Base-by-base conservation (phyloP, 1,140 invertebrate species). In the Anoplolepis gracilipes region DNA sequence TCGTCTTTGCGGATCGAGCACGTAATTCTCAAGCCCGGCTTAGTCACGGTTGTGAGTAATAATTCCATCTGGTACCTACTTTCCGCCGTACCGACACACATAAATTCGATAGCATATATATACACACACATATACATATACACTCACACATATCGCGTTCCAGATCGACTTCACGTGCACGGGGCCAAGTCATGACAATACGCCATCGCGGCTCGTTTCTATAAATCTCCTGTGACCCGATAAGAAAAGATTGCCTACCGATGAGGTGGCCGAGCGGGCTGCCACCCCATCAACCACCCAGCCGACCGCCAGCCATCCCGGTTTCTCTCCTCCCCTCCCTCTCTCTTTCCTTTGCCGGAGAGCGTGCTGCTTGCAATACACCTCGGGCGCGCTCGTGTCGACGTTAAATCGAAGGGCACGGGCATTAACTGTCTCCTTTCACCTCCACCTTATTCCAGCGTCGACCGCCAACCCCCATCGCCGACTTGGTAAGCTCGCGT, bases 331-430 rank as follows among this genome's bases (percentile, higher is more conserved):
- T 28, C 22, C 28, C 19, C 16, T 8, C 30, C 10, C 30, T 6
- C 25, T 55, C 30, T 1, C 57, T 4, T 7, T 7, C 39, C 42
- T 46, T 16, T 4, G 42, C 42, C 42, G 3, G 36, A 22, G 46
- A 76, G 73, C 84, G 84, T 67, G 84, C 62, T 28, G 59, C 81
- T 8, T 53, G 55, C 82, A 84, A 85, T 85, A 85, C 86, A 72
- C 81, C 70, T 79, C 53, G 42, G 16, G 73, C 46, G 57, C 79
- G 59, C 62, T 75, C 55, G 78, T 57, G 72, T 84, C 81, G 89
- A 88, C 87, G 87, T 92, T 92, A 92, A 92, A 92, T 85, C 90
- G 88, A 91, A 92, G 89, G 92, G 89, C 90, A 91, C 79, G 64
- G 85, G 90, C 81, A 87, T 84, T 49, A 82, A 72, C 46, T 55